Evolutionary conservation across 2,888 invertebrate species (phyloP).

Genomic region (Hemistola chrysoprasaria): DNA sequence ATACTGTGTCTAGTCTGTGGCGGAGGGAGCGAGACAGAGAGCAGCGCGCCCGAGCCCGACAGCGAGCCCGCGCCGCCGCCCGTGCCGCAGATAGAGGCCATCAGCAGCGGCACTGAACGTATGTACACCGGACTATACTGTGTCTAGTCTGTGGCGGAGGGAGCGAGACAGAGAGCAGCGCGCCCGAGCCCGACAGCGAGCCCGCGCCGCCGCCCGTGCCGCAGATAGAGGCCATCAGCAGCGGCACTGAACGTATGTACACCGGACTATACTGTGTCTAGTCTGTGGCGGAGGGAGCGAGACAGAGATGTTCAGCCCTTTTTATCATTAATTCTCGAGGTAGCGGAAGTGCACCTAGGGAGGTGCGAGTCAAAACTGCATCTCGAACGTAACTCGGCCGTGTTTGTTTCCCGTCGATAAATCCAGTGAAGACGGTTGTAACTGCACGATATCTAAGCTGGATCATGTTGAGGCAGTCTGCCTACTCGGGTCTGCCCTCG

Average conservation of each 20-base stretch:
- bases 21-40: constrained; percentile 36
- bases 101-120: constrained; percentile 89
- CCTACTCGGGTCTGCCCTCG: no score
- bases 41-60: constrained; percentile 49
- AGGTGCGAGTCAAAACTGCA: no score
- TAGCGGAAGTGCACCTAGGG: no score
- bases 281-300: constrained; percentile 37
- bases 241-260: constrained; percentile 84
- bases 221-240: constrained; percentile 89
- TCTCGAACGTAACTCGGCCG: no score
- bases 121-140: constrained; percentile 24
- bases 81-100: constrained; percentile 84
- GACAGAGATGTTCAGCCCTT: constrained; percentile 36
- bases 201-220: constrained; percentile 54
- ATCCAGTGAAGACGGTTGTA: no score
- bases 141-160: constrained; percentile 40
- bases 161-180: constrained; percentile 35
- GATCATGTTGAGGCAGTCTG: no score
- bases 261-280: constrained; percentile 27
- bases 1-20: constrained; percentile 34
- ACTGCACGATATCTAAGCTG: no score
- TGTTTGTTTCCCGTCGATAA: no score
- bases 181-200: constrained; percentile 52
- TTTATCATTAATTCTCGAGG: no score
- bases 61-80: constrained; percentile 55